A percentile compares a stretch with the other conserved stretches of the same genome.
Evolutionary conservation across 2,888 invertebrate species (phyloP).

Genomic region (Furcula furcula): DNA sequence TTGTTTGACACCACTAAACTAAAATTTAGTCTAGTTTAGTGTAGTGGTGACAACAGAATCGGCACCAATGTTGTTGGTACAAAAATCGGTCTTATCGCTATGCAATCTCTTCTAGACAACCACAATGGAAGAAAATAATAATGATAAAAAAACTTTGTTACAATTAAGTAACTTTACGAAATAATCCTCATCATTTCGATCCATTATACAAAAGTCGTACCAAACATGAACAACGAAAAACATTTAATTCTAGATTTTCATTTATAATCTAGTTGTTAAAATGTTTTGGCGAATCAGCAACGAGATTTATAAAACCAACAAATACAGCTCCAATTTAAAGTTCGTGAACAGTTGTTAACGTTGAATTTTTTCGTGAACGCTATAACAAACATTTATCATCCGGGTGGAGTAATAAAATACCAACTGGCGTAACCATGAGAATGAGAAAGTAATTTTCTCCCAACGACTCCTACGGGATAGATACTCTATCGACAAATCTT

Average conservation of each 20-base stretch:
- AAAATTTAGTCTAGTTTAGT: no score
- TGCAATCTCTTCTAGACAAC: no score
- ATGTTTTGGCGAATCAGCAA: slow-evolving; percentile 28
- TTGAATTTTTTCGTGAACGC: slow-evolving; percentile 27
- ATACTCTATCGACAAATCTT: slow-evolving; percentile 17
- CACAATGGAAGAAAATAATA: no score
- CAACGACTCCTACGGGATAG: slow-evolving; percentile 31
- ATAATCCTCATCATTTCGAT: no score
- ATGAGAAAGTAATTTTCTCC: slow-evolving; percentile 33
- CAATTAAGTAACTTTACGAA: no score
- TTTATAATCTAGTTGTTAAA: slow-evolving; percentile 13
- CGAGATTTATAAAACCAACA: slow-evolving; percentile 30
- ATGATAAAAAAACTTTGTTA: no score
- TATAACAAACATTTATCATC: slow-evolving; percentile 37
- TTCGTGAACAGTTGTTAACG: slow-evolving; percentile 38
- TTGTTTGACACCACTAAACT: no score
- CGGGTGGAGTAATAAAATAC: slow-evolving; percentile 42
- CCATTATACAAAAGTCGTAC: slow-evolving; percentile 3
- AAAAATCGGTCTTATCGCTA: no score
- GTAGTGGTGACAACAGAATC: no score
- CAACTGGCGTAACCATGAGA: slow-evolving; percentile 27
- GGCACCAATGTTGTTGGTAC: no score
- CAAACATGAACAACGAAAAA: slow-evolving; percentile 10
- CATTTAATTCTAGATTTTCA: slow-evolving; percentile 17
- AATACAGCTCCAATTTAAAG: slow-evolving; percentile 44